A percentile compares a stretch with the other conserved stretches of the same genome.
Conservation (phyloP, 2,797 vertebrate genomes). For the Tympanoctomys barrerae region DNA sequence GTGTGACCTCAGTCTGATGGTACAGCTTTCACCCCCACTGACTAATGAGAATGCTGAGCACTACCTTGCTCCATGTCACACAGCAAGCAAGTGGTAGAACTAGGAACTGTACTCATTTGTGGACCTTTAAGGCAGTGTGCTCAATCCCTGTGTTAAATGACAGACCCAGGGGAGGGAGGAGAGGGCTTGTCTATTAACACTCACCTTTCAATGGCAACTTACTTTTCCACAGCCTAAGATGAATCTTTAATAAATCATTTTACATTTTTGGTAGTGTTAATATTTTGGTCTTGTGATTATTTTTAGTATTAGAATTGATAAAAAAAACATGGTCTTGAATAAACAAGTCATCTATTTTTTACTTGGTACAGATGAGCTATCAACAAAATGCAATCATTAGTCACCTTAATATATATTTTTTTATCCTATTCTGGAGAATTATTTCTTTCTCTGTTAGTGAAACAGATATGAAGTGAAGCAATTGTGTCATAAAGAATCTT, state of each 20-base stretch:
- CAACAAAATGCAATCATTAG: conserved; percentile 84
- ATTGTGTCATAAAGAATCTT: conserved; percentile 82
- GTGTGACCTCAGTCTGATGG: neutral
- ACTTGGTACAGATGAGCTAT: conserved; percentile 82
- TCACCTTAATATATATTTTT: conserved; percentile 82
- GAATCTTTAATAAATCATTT: conserved; percentile 66
- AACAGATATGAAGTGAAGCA: conserved; percentile 67
- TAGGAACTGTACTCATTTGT: neutral
- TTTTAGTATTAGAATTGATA: conserved; percentile 83
- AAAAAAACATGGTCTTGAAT: conserved; percentile 81
- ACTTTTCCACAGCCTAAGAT: conserved; percentile 45
- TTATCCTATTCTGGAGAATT: neutral
- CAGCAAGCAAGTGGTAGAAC: neutral
- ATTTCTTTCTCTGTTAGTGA: conserved; percentile 17
- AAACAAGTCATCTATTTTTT: conserved; percentile 83
- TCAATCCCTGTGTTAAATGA: neutral
- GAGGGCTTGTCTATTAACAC: neutral
- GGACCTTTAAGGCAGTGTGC: neutral
- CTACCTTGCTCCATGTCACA: neutral
- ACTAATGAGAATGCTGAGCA: neutral
- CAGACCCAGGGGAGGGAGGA: fast-evolving
- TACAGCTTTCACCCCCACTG: neutral
- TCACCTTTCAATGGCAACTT: neutral
- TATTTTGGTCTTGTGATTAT: conserved; percentile 79
- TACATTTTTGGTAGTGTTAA: conserved; percentile 78